These are phyloP conservation scores for Drosophila leonis DNA, from an alignment of 2,888 invertebrate genomes.

Conservation along the genomic window DNA sequence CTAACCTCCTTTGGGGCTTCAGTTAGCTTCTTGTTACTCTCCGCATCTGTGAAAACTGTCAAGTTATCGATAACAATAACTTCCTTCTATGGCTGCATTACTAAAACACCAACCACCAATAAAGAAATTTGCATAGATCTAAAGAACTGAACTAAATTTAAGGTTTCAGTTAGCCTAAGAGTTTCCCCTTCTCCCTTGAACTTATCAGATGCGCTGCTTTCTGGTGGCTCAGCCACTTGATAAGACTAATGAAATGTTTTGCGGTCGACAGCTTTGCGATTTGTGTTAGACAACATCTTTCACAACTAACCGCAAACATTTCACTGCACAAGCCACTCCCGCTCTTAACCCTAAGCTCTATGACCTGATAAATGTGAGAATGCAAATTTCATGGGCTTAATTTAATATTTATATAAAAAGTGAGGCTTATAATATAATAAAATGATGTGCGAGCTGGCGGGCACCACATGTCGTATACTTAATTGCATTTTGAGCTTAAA, in stretches of 20 bases:
- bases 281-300: slow-evolving; percentile 20
- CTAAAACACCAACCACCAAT: background rate
- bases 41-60: background rate
- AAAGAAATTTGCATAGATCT: background rate
- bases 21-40: background rate
- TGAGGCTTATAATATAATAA: slow-evolving; percentile 13
- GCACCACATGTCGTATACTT: slow-evolving; percentile 66
- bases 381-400: slow-evolving; percentile 49
- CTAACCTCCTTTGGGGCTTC: background rate
- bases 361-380: slow-evolving; percentile 31
- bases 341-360: slow-evolving; percentile 3
- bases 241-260: slow-evolving; percentile 54
- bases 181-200: slow-evolving; percentile 5
- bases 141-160: background rate
- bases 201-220: slow-evolving; percentile 1
- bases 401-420: slow-evolving; percentile 69
- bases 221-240: slow-evolving; percentile 22
- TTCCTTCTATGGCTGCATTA: background rate
- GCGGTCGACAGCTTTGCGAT: slow-evolving; percentile 43
- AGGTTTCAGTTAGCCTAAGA: background rate
- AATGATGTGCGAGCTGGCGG: slow-evolving; percentile 11
- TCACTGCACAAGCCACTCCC: slow-evolving; percentile 25
- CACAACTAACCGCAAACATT: slow-evolving; percentile 60
- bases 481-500: slow-evolving; percentile 73
- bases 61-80: slow-evolving; percentile 3